Evolutionary conservation across 2,797 vertebrate genomes (phyloP).

Genomic region (Rousettus madagascariensis): DNA sequence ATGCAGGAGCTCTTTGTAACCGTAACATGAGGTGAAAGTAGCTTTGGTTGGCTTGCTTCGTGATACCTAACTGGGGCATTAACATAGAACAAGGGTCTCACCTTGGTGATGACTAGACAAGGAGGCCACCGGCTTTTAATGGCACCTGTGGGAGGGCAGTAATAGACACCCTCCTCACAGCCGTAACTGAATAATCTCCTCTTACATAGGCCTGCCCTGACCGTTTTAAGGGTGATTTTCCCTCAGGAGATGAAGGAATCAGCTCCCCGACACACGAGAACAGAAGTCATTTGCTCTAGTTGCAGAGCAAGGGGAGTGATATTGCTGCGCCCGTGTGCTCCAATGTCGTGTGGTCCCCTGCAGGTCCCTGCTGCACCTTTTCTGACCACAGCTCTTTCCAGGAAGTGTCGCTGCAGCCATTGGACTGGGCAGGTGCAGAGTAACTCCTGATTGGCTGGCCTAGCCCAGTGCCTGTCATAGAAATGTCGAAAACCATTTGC

Average conservation of each 20-base stretch:
- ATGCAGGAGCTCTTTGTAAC: background rate
- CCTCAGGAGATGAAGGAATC: background rate
- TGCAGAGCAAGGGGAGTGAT: background rate
- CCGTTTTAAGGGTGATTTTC: background rate
- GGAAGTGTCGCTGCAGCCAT: background rate
- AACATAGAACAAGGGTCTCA: background rate
- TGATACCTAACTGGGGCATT: background rate
- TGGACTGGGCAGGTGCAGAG: background rate
- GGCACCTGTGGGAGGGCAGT: background rate
- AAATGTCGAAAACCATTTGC: background rate
- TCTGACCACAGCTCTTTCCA: background rate
- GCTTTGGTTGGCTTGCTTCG: background rate
- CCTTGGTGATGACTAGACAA: background rate
- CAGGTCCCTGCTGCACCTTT: background rate
- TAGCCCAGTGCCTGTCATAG: background rate
- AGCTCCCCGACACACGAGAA: background rate
- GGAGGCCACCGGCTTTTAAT: background rate
- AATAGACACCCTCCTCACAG: background rate
- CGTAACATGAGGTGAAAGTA: background rate
- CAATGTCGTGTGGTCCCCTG: accelerated
- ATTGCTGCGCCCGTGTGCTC: background rate
- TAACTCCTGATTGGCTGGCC: background rate
- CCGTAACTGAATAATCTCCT: background rate
- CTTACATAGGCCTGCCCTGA: background rate
- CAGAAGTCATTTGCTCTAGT: background rate